Evolutionary conservation across 1,140 invertebrate genomes (phyloP).

Genomic region (Drosophila baimaii): DNA sequence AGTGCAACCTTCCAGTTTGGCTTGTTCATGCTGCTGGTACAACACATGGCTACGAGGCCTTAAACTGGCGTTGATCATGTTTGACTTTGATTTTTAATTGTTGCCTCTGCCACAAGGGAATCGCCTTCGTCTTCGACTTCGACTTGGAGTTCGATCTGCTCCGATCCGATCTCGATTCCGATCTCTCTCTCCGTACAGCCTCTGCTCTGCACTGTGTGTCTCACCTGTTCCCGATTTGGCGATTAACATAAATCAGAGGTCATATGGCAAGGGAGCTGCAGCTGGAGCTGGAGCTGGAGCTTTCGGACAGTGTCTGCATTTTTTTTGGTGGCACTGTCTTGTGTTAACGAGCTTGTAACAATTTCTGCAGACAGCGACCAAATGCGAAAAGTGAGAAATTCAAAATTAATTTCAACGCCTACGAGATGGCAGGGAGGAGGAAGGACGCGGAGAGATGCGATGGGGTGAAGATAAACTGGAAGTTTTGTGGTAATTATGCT

Average conservation of each 20-base stretch:
- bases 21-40: conserved; percentile 79
- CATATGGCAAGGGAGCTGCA: conserved; percentile 57
- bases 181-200: conserved; percentile 22
- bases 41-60: conserved; percentile 75
- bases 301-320: conserved; percentile 31
- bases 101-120: conserved; percentile 63
- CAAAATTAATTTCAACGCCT: conserved; percentile 82
- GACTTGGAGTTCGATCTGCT: conserved; percentile 30
- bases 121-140: conserved; percentile 33
- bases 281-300: conserved; percentile 1
- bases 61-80: conserved; percentile 83
- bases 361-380: conserved; percentile 68
- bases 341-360: conserved; percentile 83
- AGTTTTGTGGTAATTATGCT: conserved; percentile 69
- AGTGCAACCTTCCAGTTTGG: conserved; percentile 37
- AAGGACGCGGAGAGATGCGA: conserved; percentile 13
- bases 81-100: conserved; percentile 83
- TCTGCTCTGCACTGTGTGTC: conserved; percentile 41
- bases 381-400: conserved; percentile 77
- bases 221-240: conserved; percentile 60
- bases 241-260: conserved; percentile 83
- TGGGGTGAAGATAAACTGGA: conserved; percentile 32
- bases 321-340: conserved; percentile 74
- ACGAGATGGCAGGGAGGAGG: conserved; percentile 33
- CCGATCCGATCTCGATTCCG: conserved; percentile 39